These are phyloP conservation scores for Panthera leo DNA, from an alignment of 2,113 vertebrate genomes.

Conservation along the genomic window DNA sequence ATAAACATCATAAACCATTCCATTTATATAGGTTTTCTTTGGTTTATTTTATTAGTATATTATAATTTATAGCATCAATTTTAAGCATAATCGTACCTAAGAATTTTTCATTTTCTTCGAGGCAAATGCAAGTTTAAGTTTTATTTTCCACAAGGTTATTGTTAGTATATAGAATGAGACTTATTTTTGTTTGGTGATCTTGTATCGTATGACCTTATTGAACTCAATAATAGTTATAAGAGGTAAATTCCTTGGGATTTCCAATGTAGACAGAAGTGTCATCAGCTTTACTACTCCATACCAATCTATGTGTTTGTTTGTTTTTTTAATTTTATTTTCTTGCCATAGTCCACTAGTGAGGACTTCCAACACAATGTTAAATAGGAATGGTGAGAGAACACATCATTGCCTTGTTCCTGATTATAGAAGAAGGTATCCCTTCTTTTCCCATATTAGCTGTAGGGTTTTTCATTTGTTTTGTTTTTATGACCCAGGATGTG, in stretches of 20 bases:
- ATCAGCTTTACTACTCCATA: background rate
- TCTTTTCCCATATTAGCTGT: background rate
- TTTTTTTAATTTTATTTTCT: background rate
- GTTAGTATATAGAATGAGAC: background rate
- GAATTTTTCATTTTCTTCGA: background rate
- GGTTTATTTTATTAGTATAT: background rate
- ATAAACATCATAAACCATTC: background rate
- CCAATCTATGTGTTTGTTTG: background rate
- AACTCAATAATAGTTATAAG: background rate
- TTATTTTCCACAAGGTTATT: background rate
- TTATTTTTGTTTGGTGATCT: background rate
- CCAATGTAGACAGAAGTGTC: background rate
- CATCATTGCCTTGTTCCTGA: background rate
- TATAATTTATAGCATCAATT: background rate
- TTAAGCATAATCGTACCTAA: background rate
- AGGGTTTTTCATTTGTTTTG: background rate
- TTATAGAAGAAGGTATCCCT: background rate
- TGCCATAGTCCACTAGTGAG: background rate
- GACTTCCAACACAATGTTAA: background rate
- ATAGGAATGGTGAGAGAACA: background rate
- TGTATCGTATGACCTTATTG: background rate
- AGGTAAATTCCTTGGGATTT: background rate
- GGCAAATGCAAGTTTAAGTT: background rate
- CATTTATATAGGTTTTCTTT: background rate
- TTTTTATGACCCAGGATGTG: background rate